Evolutionary conservation across 2,797 vertebrate genomes (phyloP).

Genomic region (Bradypodion ventrale): DNA sequence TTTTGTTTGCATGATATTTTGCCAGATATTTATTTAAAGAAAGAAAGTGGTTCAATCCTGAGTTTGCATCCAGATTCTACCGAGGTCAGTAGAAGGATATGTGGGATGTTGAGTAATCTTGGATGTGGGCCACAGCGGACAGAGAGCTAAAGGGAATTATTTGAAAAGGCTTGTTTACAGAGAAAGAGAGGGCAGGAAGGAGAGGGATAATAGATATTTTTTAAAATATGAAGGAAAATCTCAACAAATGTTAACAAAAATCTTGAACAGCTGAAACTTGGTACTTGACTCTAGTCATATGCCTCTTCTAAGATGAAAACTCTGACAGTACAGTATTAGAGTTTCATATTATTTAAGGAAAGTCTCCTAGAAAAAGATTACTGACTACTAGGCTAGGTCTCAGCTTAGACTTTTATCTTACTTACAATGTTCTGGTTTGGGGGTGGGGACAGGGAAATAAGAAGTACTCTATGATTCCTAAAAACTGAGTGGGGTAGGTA

Average conservation of each 20-base stretch:
- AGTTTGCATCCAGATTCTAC: not conserved
- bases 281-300: not conserved
- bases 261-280: slow-evolving; percentile 3
- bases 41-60: not conserved
- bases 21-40: slow-evolving; percentile 17
- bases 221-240: not conserved
- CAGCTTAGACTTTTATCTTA: not conserved
- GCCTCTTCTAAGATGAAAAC: slow-evolving; percentile 23
- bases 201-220: not conserved
- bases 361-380: not conserved
- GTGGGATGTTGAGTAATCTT: slow-evolving; percentile 13
- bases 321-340: not conserved
- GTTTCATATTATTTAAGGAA: not conserved
- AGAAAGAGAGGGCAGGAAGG: not conserved
- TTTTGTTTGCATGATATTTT: slow-evolving; percentile 15
- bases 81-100: slow-evolving; percentile 4
- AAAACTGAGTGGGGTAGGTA: not conserved
- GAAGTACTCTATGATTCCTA: not conserved
- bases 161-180: slow-evolving; percentile 13
- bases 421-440: not conserved
- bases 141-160: not conserved
- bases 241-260: not conserved
- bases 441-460: not conserved
- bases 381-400: not conserved
- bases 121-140: slow-evolving; percentile 8